Evolutionary conservation across 2,888 invertebrate species (phyloP).

Genomic region (Eilema depressum): DNA sequence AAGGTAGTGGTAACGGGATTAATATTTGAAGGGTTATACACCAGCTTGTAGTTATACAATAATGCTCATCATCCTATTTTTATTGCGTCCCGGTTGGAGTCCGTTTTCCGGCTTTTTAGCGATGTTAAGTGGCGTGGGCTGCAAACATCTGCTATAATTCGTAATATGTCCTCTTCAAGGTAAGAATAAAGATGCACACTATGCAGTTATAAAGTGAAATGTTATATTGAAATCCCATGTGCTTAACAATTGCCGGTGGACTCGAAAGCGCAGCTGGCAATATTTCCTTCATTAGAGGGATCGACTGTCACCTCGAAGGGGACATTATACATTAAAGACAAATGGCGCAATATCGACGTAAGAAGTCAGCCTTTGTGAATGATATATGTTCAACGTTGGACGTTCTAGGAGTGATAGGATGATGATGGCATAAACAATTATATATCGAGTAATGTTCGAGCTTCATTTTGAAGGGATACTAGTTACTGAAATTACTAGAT

Average conservation of each 20-base stretch:
- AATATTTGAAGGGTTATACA: too few species aligned
- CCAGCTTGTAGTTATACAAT: neutral
- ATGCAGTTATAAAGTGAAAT: neutral
- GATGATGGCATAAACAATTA: neutral
- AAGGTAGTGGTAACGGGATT: too few species aligned
- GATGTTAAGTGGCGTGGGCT: too few species aligned
- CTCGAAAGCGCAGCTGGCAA: neutral
- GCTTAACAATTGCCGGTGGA: neutral
- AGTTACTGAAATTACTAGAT: too few species aligned
- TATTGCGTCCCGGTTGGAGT: neutral
- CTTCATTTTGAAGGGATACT: too few species aligned
- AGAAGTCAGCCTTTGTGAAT: neutral
- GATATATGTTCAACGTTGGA: neutral
- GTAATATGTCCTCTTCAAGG: too few species aligned
- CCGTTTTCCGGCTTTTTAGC: neutral
- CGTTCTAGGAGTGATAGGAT: neutral
- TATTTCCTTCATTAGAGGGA: neutral
- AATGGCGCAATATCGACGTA: neutral
- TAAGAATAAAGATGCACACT: neutral
- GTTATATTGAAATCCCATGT: neutral
- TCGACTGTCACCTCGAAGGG: neutral
- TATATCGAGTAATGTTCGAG: too few species aligned
- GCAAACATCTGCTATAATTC: neutral
- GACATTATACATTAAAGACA: neutral
- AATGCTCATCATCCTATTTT: neutral